A percentile compares a stretch with the other conserved stretches of the same genome.
Evolutionary conservation across 2,797 vertebrate species (phyloP).

Genomic region (Syndactyla subalaris): DNA sequence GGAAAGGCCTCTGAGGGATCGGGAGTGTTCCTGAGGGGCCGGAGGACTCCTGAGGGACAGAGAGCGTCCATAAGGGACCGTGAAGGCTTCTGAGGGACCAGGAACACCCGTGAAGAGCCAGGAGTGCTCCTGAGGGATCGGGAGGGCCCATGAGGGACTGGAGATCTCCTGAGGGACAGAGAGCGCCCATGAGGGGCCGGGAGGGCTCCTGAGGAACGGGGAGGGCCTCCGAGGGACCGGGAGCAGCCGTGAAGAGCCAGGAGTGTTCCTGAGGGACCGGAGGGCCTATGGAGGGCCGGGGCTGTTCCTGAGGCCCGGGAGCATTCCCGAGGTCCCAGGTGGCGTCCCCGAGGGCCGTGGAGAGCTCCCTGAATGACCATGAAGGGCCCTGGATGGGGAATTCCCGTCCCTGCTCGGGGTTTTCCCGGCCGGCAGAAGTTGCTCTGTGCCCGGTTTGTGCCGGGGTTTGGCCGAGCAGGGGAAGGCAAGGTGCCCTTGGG

Average conservation of each 20-base stretch:
- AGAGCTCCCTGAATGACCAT: too few species aligned
- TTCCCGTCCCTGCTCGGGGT: accelerated
- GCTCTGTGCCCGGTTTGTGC: not conserved
- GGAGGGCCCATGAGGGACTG: not conserved
- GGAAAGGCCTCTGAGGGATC: not conserved
- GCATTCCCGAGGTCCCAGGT: not conserved
- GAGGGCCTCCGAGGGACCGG: not conserved
- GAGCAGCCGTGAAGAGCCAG: not conserved
- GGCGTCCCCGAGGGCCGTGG: too few species aligned
- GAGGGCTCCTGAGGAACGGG: too few species aligned
- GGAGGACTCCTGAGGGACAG: too few species aligned
- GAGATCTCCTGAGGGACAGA: not conserved
- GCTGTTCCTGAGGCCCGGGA: not conserved
- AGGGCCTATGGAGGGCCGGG: not conserved
- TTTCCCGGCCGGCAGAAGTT: not conserved
- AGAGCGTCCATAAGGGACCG: too few species aligned
- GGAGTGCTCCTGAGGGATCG: not conserved
- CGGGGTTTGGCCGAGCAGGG: not conserved
- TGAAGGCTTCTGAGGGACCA: too few species aligned
- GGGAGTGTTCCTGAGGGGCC: not conserved
- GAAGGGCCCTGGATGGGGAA: accelerated
- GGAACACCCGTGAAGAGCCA: too few species aligned
- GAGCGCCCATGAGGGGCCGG: too few species aligned
- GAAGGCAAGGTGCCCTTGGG: not conserved
- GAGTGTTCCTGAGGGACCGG: not conserved